These are phyloP conservation scores for Ambastaia sidthimunki DNA, from an alignment of 2,797 vertebrate genomes.

Conservation along the genomic window DNA sequence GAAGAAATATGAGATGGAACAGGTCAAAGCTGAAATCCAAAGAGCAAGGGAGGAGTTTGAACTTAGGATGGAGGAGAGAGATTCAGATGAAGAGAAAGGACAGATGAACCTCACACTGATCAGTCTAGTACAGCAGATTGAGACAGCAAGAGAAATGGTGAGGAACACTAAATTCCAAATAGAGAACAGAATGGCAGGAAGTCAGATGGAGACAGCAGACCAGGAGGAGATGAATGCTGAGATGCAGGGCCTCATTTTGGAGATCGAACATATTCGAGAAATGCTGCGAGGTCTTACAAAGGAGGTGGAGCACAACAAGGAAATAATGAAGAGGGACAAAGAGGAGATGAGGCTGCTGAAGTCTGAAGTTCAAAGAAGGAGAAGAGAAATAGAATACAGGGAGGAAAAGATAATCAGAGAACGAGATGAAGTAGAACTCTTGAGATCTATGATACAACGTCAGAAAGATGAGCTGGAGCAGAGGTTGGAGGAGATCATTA, in stretches of 20 bases:
- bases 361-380: slow-evolving; percentile 59
- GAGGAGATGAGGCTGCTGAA: slow-evolving; percentile 63
- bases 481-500: slow-evolving; percentile 54
- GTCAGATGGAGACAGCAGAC: slow-evolving; percentile 29
- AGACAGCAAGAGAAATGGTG: slow-evolving; percentile 63
- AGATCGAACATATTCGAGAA: slow-evolving; percentile 63
- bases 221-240: slow-evolving; percentile 49
- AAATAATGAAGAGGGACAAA: slow-evolving; percentile 52
- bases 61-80: slow-evolving; percentile 37
- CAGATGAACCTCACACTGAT: slow-evolving; percentile 52
- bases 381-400: slow-evolving; percentile 63
- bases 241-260: slow-evolving; percentile 58
- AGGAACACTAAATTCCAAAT: slow-evolving; percentile 52
- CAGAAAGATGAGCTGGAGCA: slow-evolving; percentile 59
- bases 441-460: slow-evolving; percentile 62
- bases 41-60: slow-evolving; percentile 56
- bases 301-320: slow-evolving; percentile 54
- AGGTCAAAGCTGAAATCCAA: slow-evolving; percentile 47
- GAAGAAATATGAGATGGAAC: slow-evolving; percentile 45
- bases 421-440: slow-evolving; percentile 64
- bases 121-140: slow-evolving; percentile 55
- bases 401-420: slow-evolving; percentile 65
- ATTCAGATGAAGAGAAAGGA: slow-evolving; percentile 52
- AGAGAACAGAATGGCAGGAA: slow-evolving; percentile 50
- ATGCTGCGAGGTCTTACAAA: slow-evolving; percentile 55